Evolutionary conservation across 1,140 invertebrate species (phyloP), one percentile per base, ranked within the genome.

Genomic region (Leptinotarsa texana): DNA sequence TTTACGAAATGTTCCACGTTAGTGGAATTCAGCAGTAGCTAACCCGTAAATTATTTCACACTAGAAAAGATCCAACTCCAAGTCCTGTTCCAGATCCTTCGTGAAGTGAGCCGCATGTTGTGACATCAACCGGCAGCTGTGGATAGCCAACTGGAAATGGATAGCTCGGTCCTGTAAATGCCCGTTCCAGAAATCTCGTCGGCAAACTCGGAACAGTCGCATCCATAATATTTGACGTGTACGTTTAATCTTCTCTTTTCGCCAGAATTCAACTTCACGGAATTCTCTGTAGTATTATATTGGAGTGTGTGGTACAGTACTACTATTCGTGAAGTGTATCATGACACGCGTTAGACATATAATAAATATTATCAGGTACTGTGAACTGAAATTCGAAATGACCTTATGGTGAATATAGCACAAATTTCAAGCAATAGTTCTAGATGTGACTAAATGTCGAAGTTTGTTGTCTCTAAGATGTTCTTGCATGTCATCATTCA

Each of bases 121-220:
- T 57, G 51, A 18, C n/a, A 57, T 57, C 15, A 18, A 17, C 51
- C 51, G 51, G n/a, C 51, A 57, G 51, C 51, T 57, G 51, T n/a
- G 51, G 51, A 57, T 57, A 57, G 15, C 17, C 51, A 57, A 57
- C 51, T 57, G 51, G 51, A 57, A 57, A n/a, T 57, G 51, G 51
- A n/a, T 57, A 57, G 13, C 51, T 18, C 51, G 51, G n/a, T 18
- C 0, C 6, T 4, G 51, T 57, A 57, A 57, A 57, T 6, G 51
- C n/a, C 51, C 51, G 51, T 57, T 57, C 51, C 51, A 57, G 51
- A 57, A 57, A 57, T 57, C 51, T 57, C 51, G 33, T 42, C 33
- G 33, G 33, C 33, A 42, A 42, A 42, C 33, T 42, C 51, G n/a
- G 15, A 57, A 57, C n/a, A 57, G 15, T 57, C 51, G 6, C 17